Base-by-base conservation (phyloP, 2,888 invertebrate species). In the Caenorhabditis wallacei region DNA sequence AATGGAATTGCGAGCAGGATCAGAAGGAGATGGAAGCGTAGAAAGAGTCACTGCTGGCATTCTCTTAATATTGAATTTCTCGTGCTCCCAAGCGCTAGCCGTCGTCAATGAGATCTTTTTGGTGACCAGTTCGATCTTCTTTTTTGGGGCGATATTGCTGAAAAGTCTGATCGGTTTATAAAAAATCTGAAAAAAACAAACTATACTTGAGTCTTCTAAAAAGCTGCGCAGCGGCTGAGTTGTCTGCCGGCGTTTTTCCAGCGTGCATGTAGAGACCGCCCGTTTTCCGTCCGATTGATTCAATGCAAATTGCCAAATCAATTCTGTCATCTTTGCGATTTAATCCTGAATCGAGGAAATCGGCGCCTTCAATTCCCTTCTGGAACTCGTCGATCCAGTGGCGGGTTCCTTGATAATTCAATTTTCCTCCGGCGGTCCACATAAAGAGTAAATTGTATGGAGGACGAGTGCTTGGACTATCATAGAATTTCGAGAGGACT, bases 351-450 rank as follows among this genome's bases (percentile, higher is more conserved):
- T 80, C 72, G n/a, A 59, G n/a, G 46, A 64, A 63, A 48, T 75
- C 22, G 70, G 86, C 84, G 13, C 84, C 54, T 40, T 83, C 80
- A 8, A 66, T 56, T n/a, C 83, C 87, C 81, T 98, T 98, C 82
- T 96, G 92, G 91, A 96, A 96, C 91, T 97, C 96, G 92, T 97
- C 97, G 16, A 98, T 94, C 96, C 97, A 98, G 91, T 96, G 96
- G 93, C 97, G 97, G 53, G 96, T 95, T 0, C 98, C 97, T 92
- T 96, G 96, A 92, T 96, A 99, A 93, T 98, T 99, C 48, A 95
- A 94, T 92, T 96, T 95, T 3, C 98, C 98, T 53, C 95, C 96
- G 22, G 97, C 97, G 35, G 96, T 95, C 72, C 97, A 93, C 71
- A 97, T 94, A 92, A 99, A 99, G 69, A 98, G 54, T 37, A 84